Base-by-base conservation (phyloP, 2,113 vertebrate species). In the Passer domesticus region DNA sequence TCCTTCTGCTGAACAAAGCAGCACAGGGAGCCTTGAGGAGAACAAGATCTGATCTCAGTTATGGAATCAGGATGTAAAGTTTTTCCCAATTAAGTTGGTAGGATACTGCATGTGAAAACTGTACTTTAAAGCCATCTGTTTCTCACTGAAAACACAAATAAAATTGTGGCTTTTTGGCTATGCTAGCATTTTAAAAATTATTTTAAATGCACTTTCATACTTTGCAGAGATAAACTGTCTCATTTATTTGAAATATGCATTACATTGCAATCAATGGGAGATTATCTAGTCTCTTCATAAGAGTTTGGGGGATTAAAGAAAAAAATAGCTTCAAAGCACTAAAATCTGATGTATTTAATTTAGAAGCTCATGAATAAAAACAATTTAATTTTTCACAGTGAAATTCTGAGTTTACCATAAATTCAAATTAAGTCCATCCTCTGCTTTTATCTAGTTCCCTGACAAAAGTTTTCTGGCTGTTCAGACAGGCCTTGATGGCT, bases 241-340 rank as follows among this genome's bases (percentile, higher is more conserved):
- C 3, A 0, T 43, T 37, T 35, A 81, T 87, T 78, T 93, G 66
- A 96, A 53, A 52, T 81, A 43, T 0, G 7, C 16, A 33, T 86
- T 87, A 72, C 18, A 33, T 8, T 68, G 44, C 52, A 85, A 78
- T 58, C 68, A 95, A 89, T 10, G 25, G 50, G 44, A 95, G 82
- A 93, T 93, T 90, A 87, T 76, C 78, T 66, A 72, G 28, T 47
- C 31, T 88, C 69, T 75, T 60, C 35, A 37, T 27, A 55, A 69
- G 43, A 83, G 33, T 90, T 87, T 60, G 31, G 17, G 37, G 47
- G 72, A 93, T 86, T 78, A 93, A 83, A 86, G 72, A 68, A 94
- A 92, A 94, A 93, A 79, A 90, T 59, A 35, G 87, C 55, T 91
- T 82, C 62, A 95, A 91, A 95, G 90, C 52, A 76, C 27, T 59